phyloP scores from a whole-genome alignment of 2,113 vertebrate species.

The Dasyprocta punctata region DNA sequence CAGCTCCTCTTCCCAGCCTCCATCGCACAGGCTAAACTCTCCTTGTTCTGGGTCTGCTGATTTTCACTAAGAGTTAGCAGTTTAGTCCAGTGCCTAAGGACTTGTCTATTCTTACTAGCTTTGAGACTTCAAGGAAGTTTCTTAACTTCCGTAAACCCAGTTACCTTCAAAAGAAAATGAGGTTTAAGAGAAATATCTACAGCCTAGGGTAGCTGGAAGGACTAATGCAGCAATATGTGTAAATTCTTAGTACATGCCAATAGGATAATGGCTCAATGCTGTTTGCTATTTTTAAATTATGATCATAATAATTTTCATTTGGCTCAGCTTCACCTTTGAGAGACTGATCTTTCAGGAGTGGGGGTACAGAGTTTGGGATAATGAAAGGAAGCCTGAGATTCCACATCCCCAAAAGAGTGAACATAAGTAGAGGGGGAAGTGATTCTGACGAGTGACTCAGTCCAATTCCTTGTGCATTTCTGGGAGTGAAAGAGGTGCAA shows the following conservation, averaged over 20 bases:
- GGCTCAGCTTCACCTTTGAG: neutral
- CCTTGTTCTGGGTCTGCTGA: neutral
- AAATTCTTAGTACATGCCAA: neutral
- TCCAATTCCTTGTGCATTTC: neutral
- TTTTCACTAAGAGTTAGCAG: neutral
- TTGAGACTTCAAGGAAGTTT: neutral
- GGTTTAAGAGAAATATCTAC: neutral
- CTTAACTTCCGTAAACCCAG: neutral
- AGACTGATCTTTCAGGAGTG: neutral
- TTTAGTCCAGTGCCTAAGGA: neutral
- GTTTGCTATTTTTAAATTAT: neutral
- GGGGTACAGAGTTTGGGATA: neutral
- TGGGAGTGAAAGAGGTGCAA: neutral
- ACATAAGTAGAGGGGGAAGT: neutral
- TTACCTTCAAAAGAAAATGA: neutral
- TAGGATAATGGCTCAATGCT: neutral
- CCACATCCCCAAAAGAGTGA: neutral
- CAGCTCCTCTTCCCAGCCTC: neutral
- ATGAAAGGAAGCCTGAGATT: neutral
- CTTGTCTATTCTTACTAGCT: neutral
- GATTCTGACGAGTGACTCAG: neutral
- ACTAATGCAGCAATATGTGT: neutral
- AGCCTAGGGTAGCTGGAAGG: neutral
- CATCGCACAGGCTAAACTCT: fast-evolving
- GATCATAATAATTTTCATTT: neutral